Percentiles rank a stretch among this genome's conserved stretches.
Conservation (phyloP, 2,888 invertebrate species). For the Tromatobia lineatoria region DNA sequence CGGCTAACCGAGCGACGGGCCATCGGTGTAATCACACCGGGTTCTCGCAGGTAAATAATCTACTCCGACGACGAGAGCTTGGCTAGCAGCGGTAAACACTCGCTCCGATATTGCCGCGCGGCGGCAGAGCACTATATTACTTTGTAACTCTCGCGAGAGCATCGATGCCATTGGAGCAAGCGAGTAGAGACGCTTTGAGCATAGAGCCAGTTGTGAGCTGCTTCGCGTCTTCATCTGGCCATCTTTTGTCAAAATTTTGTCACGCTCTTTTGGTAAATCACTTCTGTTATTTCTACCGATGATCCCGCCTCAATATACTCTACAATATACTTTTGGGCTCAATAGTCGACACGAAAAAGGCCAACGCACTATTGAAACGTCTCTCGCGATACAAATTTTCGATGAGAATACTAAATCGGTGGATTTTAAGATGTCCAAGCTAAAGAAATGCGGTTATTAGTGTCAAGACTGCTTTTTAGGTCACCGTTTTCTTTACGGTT, state of each 20-base stretch:
- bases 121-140: constrained; percentile 47
- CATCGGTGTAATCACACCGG: constrained; percentile 78
- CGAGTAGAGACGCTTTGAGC: constrained; percentile 31
- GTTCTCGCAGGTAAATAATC: constrained; percentile 77
- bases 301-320: constrained; percentile 69
- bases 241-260: constrained; percentile 75
- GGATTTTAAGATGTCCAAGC: neutral
- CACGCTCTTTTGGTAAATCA: constrained; percentile 70
- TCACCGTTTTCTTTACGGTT: neutral
- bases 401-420: neutral
- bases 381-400: neutral
- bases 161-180: neutral
- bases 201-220: constrained; percentile 4
- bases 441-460: constrained; percentile 11
- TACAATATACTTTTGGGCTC: constrained; percentile 4
- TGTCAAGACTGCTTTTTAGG: neutral
- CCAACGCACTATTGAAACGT: neutral
- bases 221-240: constrained; percentile 35
- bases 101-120: constrained; percentile 19
- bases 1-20: constrained; percentile 64
- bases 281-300: constrained; percentile 75
- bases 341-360: constrained; percentile 34
- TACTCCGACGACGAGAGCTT: constrained; percentile 57
- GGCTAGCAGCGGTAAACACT: neutral
- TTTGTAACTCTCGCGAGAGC: constrained; percentile 28